Percentiles rank a stretch among this genome's conserved stretches.
Conservation (phyloP, 1,140 invertebrate species). For the Radopholus similis region DNA sequence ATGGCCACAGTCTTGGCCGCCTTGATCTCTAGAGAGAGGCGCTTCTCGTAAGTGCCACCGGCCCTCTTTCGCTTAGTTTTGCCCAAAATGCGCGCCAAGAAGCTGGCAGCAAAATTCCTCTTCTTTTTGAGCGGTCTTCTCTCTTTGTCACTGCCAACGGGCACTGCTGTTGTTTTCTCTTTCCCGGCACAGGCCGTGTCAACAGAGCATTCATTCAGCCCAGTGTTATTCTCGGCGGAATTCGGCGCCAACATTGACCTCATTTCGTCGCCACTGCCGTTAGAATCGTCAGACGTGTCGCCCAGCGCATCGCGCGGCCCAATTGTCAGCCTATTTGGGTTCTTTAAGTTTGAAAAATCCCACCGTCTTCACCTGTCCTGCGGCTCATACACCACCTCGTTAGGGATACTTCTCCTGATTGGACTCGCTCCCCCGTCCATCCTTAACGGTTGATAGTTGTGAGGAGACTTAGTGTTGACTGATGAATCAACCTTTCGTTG, state of each 20-base stretch:
- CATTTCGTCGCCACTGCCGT: not conserved
- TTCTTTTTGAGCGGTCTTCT: conserved; percentile 28
- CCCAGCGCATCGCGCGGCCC: not conserved
- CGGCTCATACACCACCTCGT: conserved; percentile 6
- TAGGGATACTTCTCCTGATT: conserved; percentile 3
- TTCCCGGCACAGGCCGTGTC: not conserved
- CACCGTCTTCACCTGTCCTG: conserved; percentile 2
- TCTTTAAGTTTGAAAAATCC: not conserved
- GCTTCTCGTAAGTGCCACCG: conserved; percentile 59
- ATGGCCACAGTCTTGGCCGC: conserved; percentile 84
- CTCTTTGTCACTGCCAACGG: not conserved
- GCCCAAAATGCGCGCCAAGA: conserved; percentile 40
- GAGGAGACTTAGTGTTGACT: not conserved
- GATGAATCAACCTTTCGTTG: not conserved
- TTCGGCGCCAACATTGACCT: not conserved
- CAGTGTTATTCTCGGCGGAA: not conserved
- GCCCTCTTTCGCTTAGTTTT: conserved; percentile 39
- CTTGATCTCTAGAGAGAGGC: conserved; percentile 60
- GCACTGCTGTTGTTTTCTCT: not conserved
- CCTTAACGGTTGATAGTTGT: not conserved
- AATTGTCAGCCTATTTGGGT: too few relatives aligned
- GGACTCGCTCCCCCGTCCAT: not conserved
- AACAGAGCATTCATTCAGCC: not conserved
- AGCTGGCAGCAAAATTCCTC: conserved; percentile 29
- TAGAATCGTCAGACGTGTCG: conserved; percentile 1